Conservation (phyloP, 2,888 invertebrate species). For the Xylophagus ater region DNA sequence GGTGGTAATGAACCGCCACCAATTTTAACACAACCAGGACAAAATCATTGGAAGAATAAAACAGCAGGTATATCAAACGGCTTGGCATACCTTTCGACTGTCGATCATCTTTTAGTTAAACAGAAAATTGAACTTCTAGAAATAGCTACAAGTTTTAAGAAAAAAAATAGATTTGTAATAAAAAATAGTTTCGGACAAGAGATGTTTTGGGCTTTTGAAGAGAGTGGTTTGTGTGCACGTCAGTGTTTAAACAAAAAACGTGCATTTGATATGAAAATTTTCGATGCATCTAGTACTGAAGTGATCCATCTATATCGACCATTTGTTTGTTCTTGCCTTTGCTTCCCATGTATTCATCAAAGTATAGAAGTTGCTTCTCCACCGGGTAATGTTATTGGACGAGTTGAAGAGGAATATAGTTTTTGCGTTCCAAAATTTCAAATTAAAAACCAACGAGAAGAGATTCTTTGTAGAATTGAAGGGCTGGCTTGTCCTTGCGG, state of each 20-base stretch:
- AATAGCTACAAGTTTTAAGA: constrained; percentile 78
- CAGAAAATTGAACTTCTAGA: constrained; percentile 66
- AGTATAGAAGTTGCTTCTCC: constrained; percentile 66
- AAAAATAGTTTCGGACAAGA: constrained; percentile 69
- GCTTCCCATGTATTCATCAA: constrained; percentile 78
- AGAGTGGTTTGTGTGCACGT: constrained; percentile 73
- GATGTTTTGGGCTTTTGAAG: constrained; percentile 69
- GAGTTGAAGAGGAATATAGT: constrained; percentile 66
- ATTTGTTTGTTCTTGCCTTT: constrained; percentile 69
- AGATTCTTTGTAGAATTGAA: constrained; percentile 64
- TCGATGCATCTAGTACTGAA: constrained; percentile 72
- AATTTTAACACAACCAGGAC: background rate
- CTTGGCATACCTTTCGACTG: constrained; percentile 80
- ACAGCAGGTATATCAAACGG: constrained; percentile 63
- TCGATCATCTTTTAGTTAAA: constrained; percentile 71
- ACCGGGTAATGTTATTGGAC: constrained; percentile 57
- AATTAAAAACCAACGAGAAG: constrained; percentile 62
- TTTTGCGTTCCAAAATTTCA: constrained; percentile 60
- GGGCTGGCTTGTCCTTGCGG: constrained; percentile 71
- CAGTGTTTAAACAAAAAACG: constrained; percentile 73
- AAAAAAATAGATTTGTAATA: constrained; percentile 78
- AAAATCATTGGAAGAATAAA: constrained; percentile 76
- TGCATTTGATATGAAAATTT: constrained; percentile 78
- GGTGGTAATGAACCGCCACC: no score
- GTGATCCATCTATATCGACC: constrained; percentile 77